A percentile compares a stretch with the other conserved stretches of the same genome.
phyloP scores from a whole-genome alignment of 2,113 vertebrate genomes.

The Hassar affinis region DNA sequence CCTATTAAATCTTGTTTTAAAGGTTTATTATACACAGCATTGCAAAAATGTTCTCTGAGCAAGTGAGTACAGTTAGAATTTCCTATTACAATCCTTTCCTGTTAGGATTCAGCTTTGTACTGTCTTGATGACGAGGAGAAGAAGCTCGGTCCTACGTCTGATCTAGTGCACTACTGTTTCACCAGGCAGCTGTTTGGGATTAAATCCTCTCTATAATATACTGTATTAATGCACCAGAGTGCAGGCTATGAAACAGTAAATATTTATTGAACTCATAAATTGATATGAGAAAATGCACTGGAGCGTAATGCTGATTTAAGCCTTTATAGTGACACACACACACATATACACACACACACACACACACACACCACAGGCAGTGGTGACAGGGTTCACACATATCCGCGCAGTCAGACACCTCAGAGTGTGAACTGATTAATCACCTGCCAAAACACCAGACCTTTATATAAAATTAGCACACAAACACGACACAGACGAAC shows the following conservation, averaged over 20 bases:
- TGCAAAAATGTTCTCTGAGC: no score
- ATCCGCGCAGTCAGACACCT: not conserved
- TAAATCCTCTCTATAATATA: no score
- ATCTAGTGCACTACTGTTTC: not conserved
- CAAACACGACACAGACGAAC: not conserved
- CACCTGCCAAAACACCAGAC: not conserved
- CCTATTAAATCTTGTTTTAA: no score
- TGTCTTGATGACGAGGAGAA: not conserved
- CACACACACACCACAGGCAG: not conserved
- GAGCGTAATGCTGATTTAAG: not conserved
- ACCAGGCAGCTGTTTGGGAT: not conserved
- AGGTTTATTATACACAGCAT: no score
- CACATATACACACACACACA: not conserved
- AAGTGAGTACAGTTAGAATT: no score
- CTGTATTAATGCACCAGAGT: no score
- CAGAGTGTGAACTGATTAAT: conserved; percentile 6
- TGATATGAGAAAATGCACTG: not conserved
- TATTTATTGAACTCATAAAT: not conserved
- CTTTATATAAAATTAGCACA: not conserved
- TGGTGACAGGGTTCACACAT: not conserved
- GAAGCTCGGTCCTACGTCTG: no score
- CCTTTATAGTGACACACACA: not conserved
- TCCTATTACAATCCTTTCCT: no score
- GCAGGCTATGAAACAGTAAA: not conserved
- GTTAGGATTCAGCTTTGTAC: not conserved